phyloP scores from a whole-genome alignment of 2,797 vertebrate species.

The Toxotes lorentzi region DNA sequence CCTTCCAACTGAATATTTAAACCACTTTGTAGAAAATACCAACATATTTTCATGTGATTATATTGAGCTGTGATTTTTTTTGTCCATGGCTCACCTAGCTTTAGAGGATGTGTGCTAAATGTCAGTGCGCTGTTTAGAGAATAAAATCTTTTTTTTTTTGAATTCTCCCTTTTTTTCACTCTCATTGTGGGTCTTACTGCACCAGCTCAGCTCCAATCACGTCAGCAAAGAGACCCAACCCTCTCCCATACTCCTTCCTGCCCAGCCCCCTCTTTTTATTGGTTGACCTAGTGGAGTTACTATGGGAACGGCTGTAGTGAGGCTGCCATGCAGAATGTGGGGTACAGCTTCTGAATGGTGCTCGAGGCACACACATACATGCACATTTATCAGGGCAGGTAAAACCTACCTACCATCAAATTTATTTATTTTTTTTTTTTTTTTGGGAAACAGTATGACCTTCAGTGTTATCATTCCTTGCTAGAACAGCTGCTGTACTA shows the following conservation, averaged over 20 bases:
- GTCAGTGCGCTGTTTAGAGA: not conserved
- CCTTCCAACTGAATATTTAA: too few relatives aligned
- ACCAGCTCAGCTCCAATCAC: constrained; percentile 69
- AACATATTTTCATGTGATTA: too few relatives aligned
- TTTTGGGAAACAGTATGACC: not conserved
- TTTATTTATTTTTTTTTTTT: constrained; percentile 6
- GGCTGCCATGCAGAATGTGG: constrained; percentile 82
- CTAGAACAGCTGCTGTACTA: too few relatives aligned
- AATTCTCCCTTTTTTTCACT: too few relatives aligned
- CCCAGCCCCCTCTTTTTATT: constrained; percentile 85
- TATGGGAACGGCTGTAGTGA: constrained; percentile 83
- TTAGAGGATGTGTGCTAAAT: not conserved
- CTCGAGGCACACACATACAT: constrained; percentile 38
- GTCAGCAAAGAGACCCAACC: constrained; percentile 46
- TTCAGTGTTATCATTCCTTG: not conserved
- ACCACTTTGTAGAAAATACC: too few relatives aligned
- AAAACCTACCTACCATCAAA: constrained; percentile 17
- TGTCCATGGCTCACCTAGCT: too few relatives aligned
- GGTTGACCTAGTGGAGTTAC: constrained; percentile 89
- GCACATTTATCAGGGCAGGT: constrained; percentile 25
- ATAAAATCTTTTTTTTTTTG: not conserved
- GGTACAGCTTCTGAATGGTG: constrained; percentile 76
- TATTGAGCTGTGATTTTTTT: too few relatives aligned
- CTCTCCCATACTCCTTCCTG: constrained; percentile 64
- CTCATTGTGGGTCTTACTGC: constrained; percentile 42